Conservation (phyloP, 2,113 vertebrate species). For the Tiliqua scincoides region DNA sequence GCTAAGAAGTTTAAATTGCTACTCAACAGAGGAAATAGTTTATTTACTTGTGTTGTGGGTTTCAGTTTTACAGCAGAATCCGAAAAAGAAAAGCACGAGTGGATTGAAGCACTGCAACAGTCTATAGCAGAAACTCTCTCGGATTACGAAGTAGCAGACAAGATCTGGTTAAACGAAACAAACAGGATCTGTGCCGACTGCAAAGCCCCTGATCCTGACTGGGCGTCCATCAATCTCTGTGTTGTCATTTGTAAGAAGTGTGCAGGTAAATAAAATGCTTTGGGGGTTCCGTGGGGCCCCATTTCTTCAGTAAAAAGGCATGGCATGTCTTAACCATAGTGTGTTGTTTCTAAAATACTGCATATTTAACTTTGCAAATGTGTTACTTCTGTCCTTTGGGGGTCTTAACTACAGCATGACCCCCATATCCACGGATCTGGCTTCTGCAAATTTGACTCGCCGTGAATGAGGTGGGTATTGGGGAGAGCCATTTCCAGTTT, state of each 20-base stretch:
- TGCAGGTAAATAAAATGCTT: conserved; percentile 81
- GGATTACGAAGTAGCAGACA: conserved; percentile 98
- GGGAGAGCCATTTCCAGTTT: too few relatives aligned
- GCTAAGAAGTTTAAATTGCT: conserved; percentile 43
- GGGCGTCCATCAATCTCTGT: conserved; percentile 96
- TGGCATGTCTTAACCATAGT: not conserved
- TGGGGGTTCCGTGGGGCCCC: conserved; percentile 25
- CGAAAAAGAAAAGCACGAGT: conserved; percentile 92
- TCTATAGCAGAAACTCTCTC: conserved; percentile 95
- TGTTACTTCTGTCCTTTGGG: too few relatives aligned
- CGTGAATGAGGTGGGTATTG: too few relatives aligned
- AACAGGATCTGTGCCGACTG: conserved; percentile 96
- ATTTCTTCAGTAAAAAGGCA: conserved; percentile 38
- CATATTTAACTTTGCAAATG: too few relatives aligned
- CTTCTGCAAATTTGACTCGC: too few relatives aligned
- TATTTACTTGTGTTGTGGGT: conserved; percentile 84
- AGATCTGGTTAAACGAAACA: conserved; percentile 98
- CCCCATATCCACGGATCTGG: too few relatives aligned
- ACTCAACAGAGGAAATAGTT: conserved; percentile 33
- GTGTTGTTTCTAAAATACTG: not conserved
- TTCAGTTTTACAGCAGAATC: conserved; percentile 95
- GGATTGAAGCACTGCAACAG: conserved; percentile 95
- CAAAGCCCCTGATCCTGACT: conserved; percentile 86
- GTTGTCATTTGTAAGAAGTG: conserved; percentile 98
- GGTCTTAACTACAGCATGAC: too few relatives aligned